These are phyloP conservation scores for Lacerta viridis DNA, from an alignment of 2,797 vertebrate genomes.

Conservation along the genomic window DNA sequence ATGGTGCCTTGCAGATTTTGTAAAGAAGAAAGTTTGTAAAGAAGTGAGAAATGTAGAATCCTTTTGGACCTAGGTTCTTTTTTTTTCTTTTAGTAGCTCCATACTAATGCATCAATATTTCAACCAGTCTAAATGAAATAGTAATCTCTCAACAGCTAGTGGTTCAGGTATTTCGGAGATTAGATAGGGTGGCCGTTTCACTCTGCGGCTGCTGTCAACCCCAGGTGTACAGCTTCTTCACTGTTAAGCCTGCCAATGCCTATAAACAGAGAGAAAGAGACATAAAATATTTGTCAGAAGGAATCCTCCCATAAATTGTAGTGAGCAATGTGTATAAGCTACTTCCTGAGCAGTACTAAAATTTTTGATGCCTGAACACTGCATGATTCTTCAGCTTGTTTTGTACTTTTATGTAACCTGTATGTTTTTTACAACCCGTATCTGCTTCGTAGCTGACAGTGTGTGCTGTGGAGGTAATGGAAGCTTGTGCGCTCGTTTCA, in stretches of 20 bases:
- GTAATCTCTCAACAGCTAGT: constrained; percentile 5
- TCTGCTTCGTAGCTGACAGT: not conserved
- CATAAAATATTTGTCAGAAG: constrained; percentile 46
- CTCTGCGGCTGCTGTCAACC: not conserved
- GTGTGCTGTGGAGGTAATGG: not conserved
- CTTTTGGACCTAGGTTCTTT: not conserved
- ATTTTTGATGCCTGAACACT: not conserved
- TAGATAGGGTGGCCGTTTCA: not conserved
- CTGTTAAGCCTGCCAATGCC: not conserved
- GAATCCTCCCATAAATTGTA: constrained; percentile 5
- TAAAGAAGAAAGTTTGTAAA: not conserved
- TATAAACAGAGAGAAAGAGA: not conserved
- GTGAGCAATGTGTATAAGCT: constrained; percentile 38
- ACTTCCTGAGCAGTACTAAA: constrained; percentile 27
- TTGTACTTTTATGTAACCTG: not conserved
- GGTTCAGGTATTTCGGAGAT: not conserved
- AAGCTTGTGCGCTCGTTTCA: too few species aligned
- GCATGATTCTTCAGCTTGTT: not conserved
- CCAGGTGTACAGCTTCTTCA: not conserved
- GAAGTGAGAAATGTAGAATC: not conserved
- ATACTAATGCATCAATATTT: constrained; percentile 14
- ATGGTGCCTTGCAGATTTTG: not conserved
- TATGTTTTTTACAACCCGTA: not conserved
- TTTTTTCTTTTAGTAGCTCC: not conserved
- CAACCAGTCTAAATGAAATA: not conserved